phyloP scores from a whole-genome alignment of 2,888 invertebrate species.

The Eucriotettix oculatus region DNA sequence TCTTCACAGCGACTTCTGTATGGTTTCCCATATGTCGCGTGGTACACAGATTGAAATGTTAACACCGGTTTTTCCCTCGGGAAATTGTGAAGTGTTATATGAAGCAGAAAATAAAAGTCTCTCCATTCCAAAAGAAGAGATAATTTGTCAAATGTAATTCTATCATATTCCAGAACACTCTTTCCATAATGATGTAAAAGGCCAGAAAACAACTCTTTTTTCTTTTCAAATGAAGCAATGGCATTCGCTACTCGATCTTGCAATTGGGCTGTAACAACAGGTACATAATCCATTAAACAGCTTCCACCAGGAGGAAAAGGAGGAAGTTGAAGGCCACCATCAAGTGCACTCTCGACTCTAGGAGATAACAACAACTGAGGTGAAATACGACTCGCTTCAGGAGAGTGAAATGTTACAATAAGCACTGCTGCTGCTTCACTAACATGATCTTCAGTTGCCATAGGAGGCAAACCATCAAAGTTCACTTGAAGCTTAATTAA shows the following conservation, averaged over 20 bases:
- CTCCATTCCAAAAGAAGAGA: conserved; percentile 43
- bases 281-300: conserved; percentile 25
- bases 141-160: conserved; percentile 27
- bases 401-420: conserved; percentile 37
- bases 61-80: conserved; percentile 24
- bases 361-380: conserved; percentile 32
- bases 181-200: conserved; percentile 26
- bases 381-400: conserved; percentile 27
- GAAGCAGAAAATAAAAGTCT: conserved; percentile 43
- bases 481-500: conserved; percentile 44
- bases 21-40: conserved; percentile 21
- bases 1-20: conserved; percentile 13
- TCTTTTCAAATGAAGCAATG: conserved; percentile 23
- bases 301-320: conserved; percentile 25
- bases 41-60: conserved; percentile 26
- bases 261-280: conserved; percentile 21
- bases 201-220: conserved; percentile 29
- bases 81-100: conserved; percentile 29
- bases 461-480: conserved; percentile 33
- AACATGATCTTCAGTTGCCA: conserved; percentile 27
- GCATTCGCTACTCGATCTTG: conserved; percentile 22
- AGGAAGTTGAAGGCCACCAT: conserved; percentile 27
- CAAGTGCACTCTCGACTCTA: conserved; percentile 26
- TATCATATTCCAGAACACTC: conserved; percentile 33
- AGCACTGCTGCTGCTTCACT: conserved; percentile 34